These are phyloP conservation scores for Apis laboriosa DNA, from an alignment of 1,140 invertebrate species.

Conservation along the genomic window DNA sequence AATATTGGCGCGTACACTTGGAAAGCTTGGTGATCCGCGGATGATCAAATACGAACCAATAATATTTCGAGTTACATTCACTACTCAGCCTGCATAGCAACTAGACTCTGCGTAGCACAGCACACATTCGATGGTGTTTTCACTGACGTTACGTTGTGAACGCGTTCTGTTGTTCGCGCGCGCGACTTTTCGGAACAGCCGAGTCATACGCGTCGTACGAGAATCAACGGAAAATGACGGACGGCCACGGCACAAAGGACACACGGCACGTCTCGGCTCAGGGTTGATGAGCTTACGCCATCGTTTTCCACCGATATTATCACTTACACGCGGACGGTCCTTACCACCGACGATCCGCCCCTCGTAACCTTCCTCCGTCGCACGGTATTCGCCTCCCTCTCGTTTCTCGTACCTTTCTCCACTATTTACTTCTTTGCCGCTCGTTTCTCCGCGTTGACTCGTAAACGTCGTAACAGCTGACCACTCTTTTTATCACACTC, in stretches of 20 bases:
- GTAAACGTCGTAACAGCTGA: constrained; percentile 50
- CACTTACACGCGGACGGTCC: constrained; percentile 57
- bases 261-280: constrained; percentile 15
- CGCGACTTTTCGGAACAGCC: constrained; percentile 24
- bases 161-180: constrained; percentile 52
- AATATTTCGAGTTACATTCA: constrained; percentile 12
- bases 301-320: constrained; percentile 54
- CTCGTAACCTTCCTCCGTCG: constrained; percentile 41
- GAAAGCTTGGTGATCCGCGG: not conserved
- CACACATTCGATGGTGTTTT: constrained; percentile 34
- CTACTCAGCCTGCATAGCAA: constrained; percentile 27
- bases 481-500: constrained; percentile 48
- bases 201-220: constrained; percentile 16
- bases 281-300: constrained; percentile 50
- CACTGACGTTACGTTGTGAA: constrained; percentile 47
- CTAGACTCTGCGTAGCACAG: not conserved
- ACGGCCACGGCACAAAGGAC: constrained; percentile 10
- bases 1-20: constrained; percentile 8
- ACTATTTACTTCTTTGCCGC: not conserved
- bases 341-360: constrained; percentile 54
- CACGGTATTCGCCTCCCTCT: not conserved
- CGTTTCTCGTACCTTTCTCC: not conserved
- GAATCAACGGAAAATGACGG: not conserved
- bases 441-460: constrained; percentile 20
- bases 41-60: constrained; percentile 5